These are phyloP conservation scores for Bombyx mori DNA, from an alignment of 1,140 invertebrate genomes.

Conservation along the genomic window DNA sequence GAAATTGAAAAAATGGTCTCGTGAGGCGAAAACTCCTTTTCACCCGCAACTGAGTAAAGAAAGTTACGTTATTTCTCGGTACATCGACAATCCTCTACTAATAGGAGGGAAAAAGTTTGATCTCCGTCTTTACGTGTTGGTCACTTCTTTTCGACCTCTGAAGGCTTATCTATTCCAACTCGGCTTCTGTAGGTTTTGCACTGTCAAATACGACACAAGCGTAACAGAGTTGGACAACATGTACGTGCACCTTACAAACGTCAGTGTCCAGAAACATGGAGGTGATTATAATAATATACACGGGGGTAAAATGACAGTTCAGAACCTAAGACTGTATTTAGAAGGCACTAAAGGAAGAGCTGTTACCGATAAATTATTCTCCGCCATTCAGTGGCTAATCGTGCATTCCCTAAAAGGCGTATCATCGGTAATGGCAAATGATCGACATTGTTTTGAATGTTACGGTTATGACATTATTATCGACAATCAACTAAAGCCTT, in stretches of 20 bases:
- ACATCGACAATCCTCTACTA: constrained; percentile 88
- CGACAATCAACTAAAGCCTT: constrained; percentile 87
- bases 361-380: constrained; percentile 86
- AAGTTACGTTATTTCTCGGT: constrained; percentile 91
- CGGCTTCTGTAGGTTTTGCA: constrained; percentile 85
- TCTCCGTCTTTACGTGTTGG: constrained; percentile 85
- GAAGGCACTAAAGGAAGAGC: constrained; percentile 91
- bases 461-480: constrained; percentile 95
- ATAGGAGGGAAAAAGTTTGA: constrained; percentile 93
- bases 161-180: constrained; percentile 88
- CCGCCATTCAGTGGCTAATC: constrained; percentile 91
- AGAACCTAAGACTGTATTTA: constrained; percentile 91
- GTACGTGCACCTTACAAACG: constrained; percentile 92
- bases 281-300: constrained; percentile 95
- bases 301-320: constrained; percentile 94
- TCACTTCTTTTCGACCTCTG: constrained; percentile 85
- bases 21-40: constrained; percentile 79
- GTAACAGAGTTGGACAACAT: constrained; percentile 86
- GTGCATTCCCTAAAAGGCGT: constrained; percentile 86
- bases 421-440: constrained; percentile 85
- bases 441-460: constrained; percentile 87
- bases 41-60: constrained; percentile 86
- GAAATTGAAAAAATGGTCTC: constrained; percentile 89
- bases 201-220: constrained; percentile 85
- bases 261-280: constrained; percentile 86